Percentiles rank a stretch among this genome's conserved stretches.
Evolutionary conservation across 92 coral and sea anemone species (phyloP).

Genomic region (Porites cylindrica): DNA sequence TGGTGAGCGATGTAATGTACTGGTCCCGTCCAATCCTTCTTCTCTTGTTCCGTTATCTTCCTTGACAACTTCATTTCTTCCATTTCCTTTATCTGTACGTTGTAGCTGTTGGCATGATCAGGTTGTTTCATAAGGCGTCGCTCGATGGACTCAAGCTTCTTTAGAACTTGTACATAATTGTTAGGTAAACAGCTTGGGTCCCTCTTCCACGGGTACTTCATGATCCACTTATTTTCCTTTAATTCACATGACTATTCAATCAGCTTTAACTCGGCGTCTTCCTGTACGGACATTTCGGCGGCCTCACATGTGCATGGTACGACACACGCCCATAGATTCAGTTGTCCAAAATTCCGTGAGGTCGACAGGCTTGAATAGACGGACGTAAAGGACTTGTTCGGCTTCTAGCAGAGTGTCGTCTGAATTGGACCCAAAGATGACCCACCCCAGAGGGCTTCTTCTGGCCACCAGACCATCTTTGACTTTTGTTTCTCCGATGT

Average conservation of each 20-base stretch:
- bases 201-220: conserved; percentile 65
- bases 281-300: conserved; percentile 29
- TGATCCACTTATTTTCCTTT: conserved; percentile 38
- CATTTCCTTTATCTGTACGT: conserved; percentile 68
- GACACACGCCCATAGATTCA: conserved; percentile 59
- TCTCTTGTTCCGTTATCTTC: conserved; percentile 53
- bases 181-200: conserved; percentile 48
- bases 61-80: conserved; percentile 51
- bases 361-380: conserved; percentile 59
- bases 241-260: conserved; percentile 57
- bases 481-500: conserved; percentile 67
- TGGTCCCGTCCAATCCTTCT: conserved; percentile 35
- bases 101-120: conserved; percentile 55
- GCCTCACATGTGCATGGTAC: conserved; percentile 42
- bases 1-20: conserved; percentile 51
- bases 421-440: conserved; percentile 51
- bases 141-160: conserved; percentile 59
- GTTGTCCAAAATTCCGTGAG: conserved; percentile 60
- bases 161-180: conserved; percentile 58
- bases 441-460: conserved; percentile 76
- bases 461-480: conserved; percentile 55
- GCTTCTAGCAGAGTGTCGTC: conserved; percentile 15
- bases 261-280: conserved; percentile 15
- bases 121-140: conserved; percentile 60
- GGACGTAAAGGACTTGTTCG: conserved; percentile 41